Conservation (phyloP, 2,113 vertebrate genomes). For the Paramormyrops kingsleyae region DNA sequence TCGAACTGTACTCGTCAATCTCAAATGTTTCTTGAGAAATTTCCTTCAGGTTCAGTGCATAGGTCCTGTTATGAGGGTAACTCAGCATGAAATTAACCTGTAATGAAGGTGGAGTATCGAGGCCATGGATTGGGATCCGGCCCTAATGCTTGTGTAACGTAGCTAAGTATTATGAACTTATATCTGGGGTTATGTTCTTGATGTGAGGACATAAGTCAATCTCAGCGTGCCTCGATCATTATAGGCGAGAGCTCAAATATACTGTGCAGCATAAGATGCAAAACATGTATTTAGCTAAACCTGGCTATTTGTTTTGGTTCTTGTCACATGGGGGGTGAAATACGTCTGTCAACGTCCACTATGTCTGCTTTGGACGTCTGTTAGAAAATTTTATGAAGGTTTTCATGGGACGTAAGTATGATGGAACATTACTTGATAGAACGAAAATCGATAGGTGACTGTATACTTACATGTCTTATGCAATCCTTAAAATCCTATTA, state of each 20-base stretch:
- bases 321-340: background rate
- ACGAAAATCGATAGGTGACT: background rate
- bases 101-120: background rate
- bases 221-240: background rate
- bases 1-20: background rate
- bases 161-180: background rate
- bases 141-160: background rate
- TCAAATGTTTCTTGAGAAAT: background rate
- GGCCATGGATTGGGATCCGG: background rate
- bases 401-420: background rate
- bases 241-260: background rate
- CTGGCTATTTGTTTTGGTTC: background rate
- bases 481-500: background rate
- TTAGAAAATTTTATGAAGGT: background rate
- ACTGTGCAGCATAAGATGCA: background rate
- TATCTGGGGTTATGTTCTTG: background rate
- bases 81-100: background rate
- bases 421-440: background rate
- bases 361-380: background rate
- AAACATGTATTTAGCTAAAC: background rate
- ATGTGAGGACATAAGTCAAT: background rate
- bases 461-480: background rate
- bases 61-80: background rate
- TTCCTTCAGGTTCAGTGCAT: background rate
- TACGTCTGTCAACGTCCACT: background rate